Evolutionary conservation across 2,888 invertebrate species (phyloP).

Genomic region (Diabrotica balteata): DNA sequence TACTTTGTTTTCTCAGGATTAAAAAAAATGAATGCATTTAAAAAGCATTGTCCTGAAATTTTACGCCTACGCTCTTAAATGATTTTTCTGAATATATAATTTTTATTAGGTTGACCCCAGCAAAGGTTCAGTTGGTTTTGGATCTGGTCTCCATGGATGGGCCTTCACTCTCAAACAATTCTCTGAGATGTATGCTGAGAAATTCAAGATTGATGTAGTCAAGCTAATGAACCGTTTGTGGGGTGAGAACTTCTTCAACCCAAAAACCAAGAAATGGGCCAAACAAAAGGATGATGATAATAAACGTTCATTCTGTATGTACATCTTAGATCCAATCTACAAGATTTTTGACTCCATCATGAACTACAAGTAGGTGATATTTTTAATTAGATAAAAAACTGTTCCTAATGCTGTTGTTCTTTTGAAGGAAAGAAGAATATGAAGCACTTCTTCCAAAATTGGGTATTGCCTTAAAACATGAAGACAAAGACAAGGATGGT

Average conservation of each 20-base stretch:
- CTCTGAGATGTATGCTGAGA: constrained; percentile 97
- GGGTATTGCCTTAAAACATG: constrained; percentile 88
- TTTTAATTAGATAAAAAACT: not conserved
- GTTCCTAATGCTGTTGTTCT: not conserved
- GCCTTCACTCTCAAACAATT: constrained; percentile 99
- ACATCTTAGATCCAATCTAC: constrained; percentile 98
- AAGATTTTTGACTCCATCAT: constrained; percentile 81
- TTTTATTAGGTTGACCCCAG: constrained; percentile 82
- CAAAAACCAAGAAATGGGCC: constrained; percentile 97
- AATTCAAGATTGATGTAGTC: constrained; percentile 96
- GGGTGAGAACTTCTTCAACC: constrained; percentile 98
- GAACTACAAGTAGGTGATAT: constrained; percentile 60
- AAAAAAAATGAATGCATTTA: too few relatives aligned
- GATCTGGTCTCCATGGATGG: constrained; percentile 99
- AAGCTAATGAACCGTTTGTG: constrained; percentile 93
- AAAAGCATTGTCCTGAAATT: too few relatives aligned
- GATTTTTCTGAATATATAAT: too few relatives aligned
- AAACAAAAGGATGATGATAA: constrained; percentile 89
- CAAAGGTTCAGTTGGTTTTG: constrained; percentile 99
- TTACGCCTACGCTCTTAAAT: too few relatives aligned
- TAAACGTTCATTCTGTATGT: constrained; percentile 98
- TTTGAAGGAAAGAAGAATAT: constrained; percentile 87
- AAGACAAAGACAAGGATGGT: constrained; percentile 96
- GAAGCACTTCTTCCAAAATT: constrained; percentile 88
- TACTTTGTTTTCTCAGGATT: too few relatives aligned